Percentiles rank a stretch among this genome's conserved stretches.
Evolutionary conservation across 2,888 invertebrate genomes (phyloP).

Genomic region (Trissoscelio sp.): DNA sequence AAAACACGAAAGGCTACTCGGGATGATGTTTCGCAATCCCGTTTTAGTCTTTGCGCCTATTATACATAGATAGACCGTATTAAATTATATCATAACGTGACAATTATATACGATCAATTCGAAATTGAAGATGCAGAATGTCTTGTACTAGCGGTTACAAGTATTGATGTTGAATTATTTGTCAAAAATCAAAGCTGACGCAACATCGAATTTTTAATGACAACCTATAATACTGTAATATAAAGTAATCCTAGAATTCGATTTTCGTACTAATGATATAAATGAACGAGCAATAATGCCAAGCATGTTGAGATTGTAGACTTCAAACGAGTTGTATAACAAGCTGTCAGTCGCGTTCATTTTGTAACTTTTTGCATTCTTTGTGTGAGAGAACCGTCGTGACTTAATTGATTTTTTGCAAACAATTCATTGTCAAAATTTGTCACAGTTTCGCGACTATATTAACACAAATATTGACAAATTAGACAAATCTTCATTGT

Average conservation of each 20-base stretch:
- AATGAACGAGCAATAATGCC: constrained; percentile 16
- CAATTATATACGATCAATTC: constrained; percentile 74
- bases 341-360: constrained; percentile 14
- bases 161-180: constrained; percentile 34
- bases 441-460: not conserved
- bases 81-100: constrained; percentile 75
- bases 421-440: constrained; percentile 25
- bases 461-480: constrained; percentile 19
- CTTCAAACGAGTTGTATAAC: not conserved
- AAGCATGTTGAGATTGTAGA: not conserved
- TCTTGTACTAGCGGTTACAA: constrained; percentile 16
- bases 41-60: constrained; percentile 79
- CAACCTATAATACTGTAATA: constrained; percentile 26
- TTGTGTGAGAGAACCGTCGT: not conserved
- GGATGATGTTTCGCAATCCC: constrained; percentile 75
- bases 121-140: not conserved
- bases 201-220: constrained; percentile 33
- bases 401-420: constrained; percentile 15
- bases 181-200: constrained; percentile 37
- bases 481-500: constrained; percentile 19
- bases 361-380: constrained; percentile 49
- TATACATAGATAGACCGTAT: constrained; percentile 78
- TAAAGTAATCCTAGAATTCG: constrained; percentile 35
- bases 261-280: constrained; percentile 46
- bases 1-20: constrained; percentile 71